Base-by-base conservation (phyloP, 2,797 vertebrate species). In the Epinephelus malabaricus region DNA sequence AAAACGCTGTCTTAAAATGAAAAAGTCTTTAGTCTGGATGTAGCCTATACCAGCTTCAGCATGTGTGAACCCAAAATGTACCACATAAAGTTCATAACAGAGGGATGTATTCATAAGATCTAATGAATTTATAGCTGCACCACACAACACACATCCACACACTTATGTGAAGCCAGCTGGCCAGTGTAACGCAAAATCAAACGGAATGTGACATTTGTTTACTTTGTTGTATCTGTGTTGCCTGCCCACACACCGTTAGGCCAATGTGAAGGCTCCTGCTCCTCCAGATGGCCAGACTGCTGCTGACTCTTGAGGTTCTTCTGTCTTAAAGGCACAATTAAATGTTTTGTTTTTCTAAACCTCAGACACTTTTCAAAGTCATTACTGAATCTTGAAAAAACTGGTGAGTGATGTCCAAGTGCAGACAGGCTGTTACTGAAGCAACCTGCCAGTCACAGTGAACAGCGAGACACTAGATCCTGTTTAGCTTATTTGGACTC, bases 241-340 rank as follows among this genome's bases (percentile, higher is more conserved):
- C 50, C 65, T 40, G 55, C 75, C 70, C 75, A 73, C 69, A 53
- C 63, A 67, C n/a, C 47, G 12, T 63, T 55, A 45, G 62, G 19
- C 64, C 30, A 27, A 43, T 46, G 12, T 59, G 73, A 46, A 69
- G 58, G 27, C 45, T 77, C 75, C 27, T 8, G 11, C 76, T 69
- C 53, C 34, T 70, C 76, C 84, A 88, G 88, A 88, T 87, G 83
- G 83, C 61, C 50, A 75, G 40, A 15, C 68, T 73, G 68, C 68
- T 64, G 62, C 58, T 14, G 59, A 25, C 74, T 78, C 65, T 63
- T 40, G 3, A 81, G 62, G 50, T 66, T 82, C 50, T 49, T 78
- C 63, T 76, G 34, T 78, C 27, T 73, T 40, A 4, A 30, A 46
- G 18, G 13, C 53, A 46, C 2, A 17, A 85, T 79, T 76, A 67